These are phyloP conservation scores for Leucophenga varia DNA, from an alignment of 1,140 invertebrate genomes.

Conservation along the genomic window DNA sequence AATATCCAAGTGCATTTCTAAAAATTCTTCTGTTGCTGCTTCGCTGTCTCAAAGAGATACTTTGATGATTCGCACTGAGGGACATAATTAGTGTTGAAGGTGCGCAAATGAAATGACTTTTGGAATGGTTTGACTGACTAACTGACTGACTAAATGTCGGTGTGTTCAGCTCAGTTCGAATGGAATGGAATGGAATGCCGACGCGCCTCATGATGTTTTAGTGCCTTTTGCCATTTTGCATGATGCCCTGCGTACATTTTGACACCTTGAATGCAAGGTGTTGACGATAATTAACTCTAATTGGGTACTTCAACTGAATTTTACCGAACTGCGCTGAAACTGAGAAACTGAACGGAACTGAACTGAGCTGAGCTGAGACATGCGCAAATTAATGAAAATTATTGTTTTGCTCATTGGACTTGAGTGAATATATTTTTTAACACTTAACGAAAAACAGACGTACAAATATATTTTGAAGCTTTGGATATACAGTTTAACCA, in stretches of 20 bases:
- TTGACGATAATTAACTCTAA: constrained; percentile 51
- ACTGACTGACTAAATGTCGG: not conserved
- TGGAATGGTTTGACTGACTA: not conserved
- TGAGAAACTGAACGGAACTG: too few species aligned
- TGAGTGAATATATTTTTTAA: too few species aligned
- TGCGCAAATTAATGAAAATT: constrained; percentile 1
- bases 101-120: constrained; percentile 1
- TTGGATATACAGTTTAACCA: too few species aligned
- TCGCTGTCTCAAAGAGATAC: too few species aligned
- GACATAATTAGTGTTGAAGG: constrained; percentile 34
- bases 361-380: too few species aligned
- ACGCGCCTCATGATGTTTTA: constrained; percentile 8
- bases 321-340: too few species aligned
- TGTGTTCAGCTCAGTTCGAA: not conserved
- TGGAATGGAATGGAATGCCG: constrained; percentile 1
- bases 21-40: too few species aligned
- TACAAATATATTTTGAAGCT: too few species aligned
- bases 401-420: not conserved
- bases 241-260: constrained; percentile 46
- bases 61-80: too few species aligned
- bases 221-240: constrained; percentile 45
- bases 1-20: too few species aligned
- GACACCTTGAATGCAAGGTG: constrained; percentile 46
- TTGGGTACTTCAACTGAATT: too few species aligned
- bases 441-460: too few species aligned